These are phyloP conservation scores for Sinelater perroti DNA, from an alignment of 2,888 invertebrate species.

Conservation along the genomic window DNA sequence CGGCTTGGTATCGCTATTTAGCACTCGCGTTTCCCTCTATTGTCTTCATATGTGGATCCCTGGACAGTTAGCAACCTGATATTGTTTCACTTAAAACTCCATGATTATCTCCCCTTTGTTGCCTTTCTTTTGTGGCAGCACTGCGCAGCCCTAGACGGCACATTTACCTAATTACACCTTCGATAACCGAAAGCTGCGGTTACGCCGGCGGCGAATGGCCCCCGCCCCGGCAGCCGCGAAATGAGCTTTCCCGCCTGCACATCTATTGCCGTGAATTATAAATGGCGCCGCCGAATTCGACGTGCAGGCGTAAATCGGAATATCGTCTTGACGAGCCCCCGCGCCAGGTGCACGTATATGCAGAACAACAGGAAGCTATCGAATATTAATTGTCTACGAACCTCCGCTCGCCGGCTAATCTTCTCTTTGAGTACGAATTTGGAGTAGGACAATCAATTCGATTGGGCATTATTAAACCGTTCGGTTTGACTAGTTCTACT, in stretches of 20 bases:
- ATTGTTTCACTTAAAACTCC: slow-evolving; percentile 32
- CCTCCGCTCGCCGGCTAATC: slow-evolving; percentile 44
- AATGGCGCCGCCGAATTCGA: too few species aligned
- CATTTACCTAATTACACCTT: slow-evolving; percentile 22
- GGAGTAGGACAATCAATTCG: slow-evolving; percentile 50
- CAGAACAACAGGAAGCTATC: slow-evolving; percentile 39
- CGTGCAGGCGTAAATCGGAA: not conserved
- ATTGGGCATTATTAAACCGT: slow-evolving; percentile 44
- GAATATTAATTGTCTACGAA: slow-evolving; percentile 50
- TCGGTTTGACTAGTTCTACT: slow-evolving; percentile 37
- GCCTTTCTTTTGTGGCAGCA: slow-evolving; percentile 10
- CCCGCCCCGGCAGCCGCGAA: too few species aligned
- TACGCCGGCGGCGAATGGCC: too few species aligned
- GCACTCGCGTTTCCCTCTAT: slow-evolving; percentile 30
- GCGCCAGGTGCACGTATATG: slow-evolving; percentile 15
- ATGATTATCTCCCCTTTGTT: slow-evolving; percentile 30
- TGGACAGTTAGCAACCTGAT: slow-evolving; percentile 30
- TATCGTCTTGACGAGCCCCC: slow-evolving; percentile 1
- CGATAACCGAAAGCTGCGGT: slow-evolving; percentile 2
- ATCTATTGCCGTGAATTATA: too few species aligned
- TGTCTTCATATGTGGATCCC: slow-evolving; percentile 33
- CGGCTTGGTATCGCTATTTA: slow-evolving; percentile 33
- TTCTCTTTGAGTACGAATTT: slow-evolving; percentile 35
- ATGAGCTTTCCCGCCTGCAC: too few species aligned
- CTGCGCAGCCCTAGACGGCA: not conserved